A percentile compares a stretch with the other conserved stretches of the same genome.
Evolutionary conservation across 2,797 vertebrate genomes (phyloP).

Genomic region (Morus bassanus): DNA sequence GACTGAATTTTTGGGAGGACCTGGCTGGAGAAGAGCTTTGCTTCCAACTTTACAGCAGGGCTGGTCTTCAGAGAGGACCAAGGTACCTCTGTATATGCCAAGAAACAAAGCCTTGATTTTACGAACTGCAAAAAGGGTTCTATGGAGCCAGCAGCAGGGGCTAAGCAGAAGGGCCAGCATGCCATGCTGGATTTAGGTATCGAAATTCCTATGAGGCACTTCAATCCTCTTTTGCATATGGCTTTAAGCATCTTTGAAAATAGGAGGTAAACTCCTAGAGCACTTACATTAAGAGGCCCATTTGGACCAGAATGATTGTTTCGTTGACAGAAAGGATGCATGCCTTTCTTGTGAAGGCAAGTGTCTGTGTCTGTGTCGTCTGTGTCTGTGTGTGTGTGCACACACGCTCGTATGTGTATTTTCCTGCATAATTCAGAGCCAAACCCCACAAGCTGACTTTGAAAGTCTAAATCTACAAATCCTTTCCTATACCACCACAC

Average conservation of each 20-base stretch:
- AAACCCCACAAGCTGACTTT: not conserved
- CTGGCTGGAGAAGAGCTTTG: not conserved
- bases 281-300: not conserved
- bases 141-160: not conserved
- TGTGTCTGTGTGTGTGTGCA: too few species aligned
- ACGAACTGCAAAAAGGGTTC: not conserved
- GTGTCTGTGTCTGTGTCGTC: too few species aligned
- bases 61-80: not conserved
- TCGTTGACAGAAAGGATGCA: not conserved
- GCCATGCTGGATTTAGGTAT: rapidly evolving
- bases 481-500: not conserved
- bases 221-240: not conserved
- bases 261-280: not conserved
- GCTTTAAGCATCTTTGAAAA: not conserved
- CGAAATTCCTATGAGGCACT: not conserved
- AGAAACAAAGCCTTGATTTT: not conserved
- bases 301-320: not conserved
- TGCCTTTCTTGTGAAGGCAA: not conserved
- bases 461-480: not conserved
- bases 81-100: rapidly evolving
- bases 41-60: not conserved
- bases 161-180: not conserved
- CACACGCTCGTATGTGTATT: not conserved
- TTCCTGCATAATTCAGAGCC: not conserved
- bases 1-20: not conserved